Conservation (phyloP, 2,797 vertebrate species). For the Alosa sapidissima region DNA sequence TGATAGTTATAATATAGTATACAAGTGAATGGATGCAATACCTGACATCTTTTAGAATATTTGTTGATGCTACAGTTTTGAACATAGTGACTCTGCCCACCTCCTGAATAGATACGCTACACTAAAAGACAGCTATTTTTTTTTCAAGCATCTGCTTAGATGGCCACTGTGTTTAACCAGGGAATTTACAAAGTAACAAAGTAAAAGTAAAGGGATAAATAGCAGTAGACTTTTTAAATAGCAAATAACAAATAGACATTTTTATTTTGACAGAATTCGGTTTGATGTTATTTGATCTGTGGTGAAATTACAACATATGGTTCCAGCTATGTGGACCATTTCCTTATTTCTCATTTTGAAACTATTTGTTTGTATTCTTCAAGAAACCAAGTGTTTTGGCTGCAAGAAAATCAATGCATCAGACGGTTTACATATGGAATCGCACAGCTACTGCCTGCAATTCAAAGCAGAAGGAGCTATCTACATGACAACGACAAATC, state of each 20-base stretch:
- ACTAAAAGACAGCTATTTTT: background rate
- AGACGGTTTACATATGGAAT: background rate
- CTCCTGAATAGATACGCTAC: too few species aligned
- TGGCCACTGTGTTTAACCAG: background rate
- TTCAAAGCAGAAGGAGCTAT: constrained; percentile 8
- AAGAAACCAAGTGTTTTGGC: background rate
- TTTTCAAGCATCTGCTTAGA: background rate
- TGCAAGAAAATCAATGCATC: background rate
- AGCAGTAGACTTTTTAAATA: too few species aligned
- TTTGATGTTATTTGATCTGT: background rate
- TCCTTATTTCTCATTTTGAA: background rate
- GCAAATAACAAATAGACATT: too few species aligned
- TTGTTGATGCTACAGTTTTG: too few species aligned
- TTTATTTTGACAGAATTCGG: too few species aligned
- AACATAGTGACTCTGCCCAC: background rate
- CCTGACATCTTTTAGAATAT: too few species aligned
- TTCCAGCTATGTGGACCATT: background rate
- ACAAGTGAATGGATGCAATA: too few species aligned
- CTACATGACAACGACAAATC: constrained; percentile 13
- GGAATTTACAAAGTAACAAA: too few species aligned
- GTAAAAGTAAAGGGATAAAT: too few species aligned
- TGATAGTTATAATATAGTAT: too few species aligned
- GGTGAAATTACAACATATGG: background rate
- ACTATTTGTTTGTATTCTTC: background rate
- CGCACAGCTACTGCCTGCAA: background rate